These are phyloP conservation scores for Panonychus citri DNA, from an alignment of 1,140 invertebrate species.

Conservation along the genomic window DNA sequence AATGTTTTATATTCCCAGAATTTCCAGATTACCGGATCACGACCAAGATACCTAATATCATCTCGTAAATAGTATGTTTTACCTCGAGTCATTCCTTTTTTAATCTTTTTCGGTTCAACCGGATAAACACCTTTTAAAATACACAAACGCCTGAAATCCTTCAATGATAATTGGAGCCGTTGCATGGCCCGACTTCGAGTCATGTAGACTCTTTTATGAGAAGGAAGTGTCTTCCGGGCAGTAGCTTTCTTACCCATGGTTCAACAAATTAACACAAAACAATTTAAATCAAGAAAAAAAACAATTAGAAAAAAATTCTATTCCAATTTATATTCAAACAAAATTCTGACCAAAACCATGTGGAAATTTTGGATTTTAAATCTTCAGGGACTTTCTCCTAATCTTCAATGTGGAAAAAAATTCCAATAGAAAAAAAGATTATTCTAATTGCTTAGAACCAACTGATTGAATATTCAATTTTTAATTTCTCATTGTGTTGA, in stretches of 20 bases:
- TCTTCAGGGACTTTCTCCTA: no score
- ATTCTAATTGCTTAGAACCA: no score
- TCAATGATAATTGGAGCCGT: slow-evolving; percentile 74
- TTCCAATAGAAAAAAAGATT: no score
- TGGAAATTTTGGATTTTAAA: no score
- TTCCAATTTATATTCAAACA: no score
- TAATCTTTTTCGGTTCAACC: slow-evolving; percentile 68
- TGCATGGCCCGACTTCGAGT: slow-evolving; percentile 68
- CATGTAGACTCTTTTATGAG: slow-evolving; percentile 73
- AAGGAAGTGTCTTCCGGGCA: slow-evolving; percentile 29
- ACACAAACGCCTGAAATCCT: slow-evolving; percentile 53
- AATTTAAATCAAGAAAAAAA: background rate
- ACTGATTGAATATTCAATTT: no score
- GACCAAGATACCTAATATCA: slow-evolving; percentile 86
- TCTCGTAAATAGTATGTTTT: slow-evolving; percentile 82
- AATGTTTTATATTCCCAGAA: slow-evolving; percentile 63
- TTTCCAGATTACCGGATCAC: slow-evolving; percentile 89
- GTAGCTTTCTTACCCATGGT: slow-evolving; percentile 1
- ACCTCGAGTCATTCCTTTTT: slow-evolving; percentile 56
- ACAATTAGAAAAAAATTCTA: no score
- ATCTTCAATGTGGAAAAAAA: no score
- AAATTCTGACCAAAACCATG: no score
- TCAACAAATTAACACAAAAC: background rate
- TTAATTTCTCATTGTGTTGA: no score
- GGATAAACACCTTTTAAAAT: slow-evolving; percentile 98